Conservation (phyloP, 2,888 invertebrate genomes). For the Lasioglossum malachurum region DNA sequence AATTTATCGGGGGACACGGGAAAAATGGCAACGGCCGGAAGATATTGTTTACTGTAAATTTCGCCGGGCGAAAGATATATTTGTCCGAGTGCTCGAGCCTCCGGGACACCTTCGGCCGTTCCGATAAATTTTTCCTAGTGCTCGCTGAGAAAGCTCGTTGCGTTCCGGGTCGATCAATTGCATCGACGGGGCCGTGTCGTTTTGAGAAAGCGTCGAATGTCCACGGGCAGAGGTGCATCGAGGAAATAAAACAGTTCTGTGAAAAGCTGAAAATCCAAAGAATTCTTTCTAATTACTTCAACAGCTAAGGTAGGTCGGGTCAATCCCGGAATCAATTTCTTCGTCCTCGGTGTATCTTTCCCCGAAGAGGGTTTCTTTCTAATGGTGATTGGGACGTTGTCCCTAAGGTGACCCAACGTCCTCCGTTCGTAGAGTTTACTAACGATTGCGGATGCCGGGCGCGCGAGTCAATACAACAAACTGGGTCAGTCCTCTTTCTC, state of each 20-base stretch:
- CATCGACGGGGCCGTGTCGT: not conserved
- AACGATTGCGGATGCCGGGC: not conserved
- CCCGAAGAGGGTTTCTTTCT: not conserved
- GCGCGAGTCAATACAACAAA: conserved; percentile 6
- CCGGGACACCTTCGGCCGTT: not conserved
- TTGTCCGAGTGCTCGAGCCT: not conserved
- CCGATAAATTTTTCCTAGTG: not conserved
- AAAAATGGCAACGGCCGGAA: conserved; percentile 4
- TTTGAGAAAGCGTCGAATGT: not conserved
- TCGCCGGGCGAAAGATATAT: not conserved
- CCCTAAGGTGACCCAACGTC: not conserved
- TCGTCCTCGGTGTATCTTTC: not conserved
- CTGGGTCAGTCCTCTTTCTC: conserved; percentile 1
- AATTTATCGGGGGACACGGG: conserved; percentile 13
- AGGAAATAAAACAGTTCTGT: no score
- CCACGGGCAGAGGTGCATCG: not conserved
- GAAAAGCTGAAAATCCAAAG: no score
- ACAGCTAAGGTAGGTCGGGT: not conserved
- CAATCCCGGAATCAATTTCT: not conserved
- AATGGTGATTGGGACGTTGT: conserved; percentile 4
- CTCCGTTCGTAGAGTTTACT: not conserved
- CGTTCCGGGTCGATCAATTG: not conserved
- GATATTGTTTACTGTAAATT: conserved; percentile 1
- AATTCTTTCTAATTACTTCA: no score
- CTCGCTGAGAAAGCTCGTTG: not conserved